Evolutionary conservation across 2,113 vertebrate genomes (phyloP), one percentile per base, ranked within the genome.

Genomic region (Pomatostomus ruficeps): DNA sequence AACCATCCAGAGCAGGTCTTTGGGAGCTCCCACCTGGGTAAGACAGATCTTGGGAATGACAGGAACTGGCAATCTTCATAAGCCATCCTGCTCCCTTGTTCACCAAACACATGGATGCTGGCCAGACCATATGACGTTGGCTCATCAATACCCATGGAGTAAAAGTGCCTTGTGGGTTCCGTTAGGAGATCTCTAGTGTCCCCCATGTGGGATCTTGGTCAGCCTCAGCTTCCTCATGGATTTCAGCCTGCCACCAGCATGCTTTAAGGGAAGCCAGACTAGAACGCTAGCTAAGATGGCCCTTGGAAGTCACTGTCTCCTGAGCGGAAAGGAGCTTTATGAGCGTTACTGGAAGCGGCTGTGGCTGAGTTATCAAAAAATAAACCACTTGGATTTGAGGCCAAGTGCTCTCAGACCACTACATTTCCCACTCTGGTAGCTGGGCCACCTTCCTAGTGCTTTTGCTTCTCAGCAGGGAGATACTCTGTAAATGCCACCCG

Each of bases 301-400:
- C 52, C 75, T 90, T 94, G 62, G 80, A 97, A 93, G 76, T 92
- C 79, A 79, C 77, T 5, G 3, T 82, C 79, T 91, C 72, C 85
- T 5, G 0, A 79, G 93, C 55, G 85, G 96, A 89, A 93, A 89
- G 76, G 31, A 85, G 45, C 74, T 91, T 96, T 91, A 86, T 92
- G 87, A 92, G 84, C 74, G 2, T 96, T 96, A 96, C 94, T 97
- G 95, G 95, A 97, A 97, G 82, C 77, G 85, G 72, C 63, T 95
- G 68, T 88, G 87, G 77, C 70, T 85, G 54, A 96, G 65, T 96
- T 97, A 97, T 92, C 96, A 95, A 89, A 95, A 95, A 95, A 96
- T 94, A 95, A 91, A 95, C 85, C 93, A 91, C 88, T 91, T 92
- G 7, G 8, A 49, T 85, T 86, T 79, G 74, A 68, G 85, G 83